A percentile compares a stretch with the other conserved stretches of the same genome.
These are phyloP conservation scores for Pachyramphus minor DNA, from an alignment of 2,113 vertebrate genomes.

Conservation along the genomic window DNA sequence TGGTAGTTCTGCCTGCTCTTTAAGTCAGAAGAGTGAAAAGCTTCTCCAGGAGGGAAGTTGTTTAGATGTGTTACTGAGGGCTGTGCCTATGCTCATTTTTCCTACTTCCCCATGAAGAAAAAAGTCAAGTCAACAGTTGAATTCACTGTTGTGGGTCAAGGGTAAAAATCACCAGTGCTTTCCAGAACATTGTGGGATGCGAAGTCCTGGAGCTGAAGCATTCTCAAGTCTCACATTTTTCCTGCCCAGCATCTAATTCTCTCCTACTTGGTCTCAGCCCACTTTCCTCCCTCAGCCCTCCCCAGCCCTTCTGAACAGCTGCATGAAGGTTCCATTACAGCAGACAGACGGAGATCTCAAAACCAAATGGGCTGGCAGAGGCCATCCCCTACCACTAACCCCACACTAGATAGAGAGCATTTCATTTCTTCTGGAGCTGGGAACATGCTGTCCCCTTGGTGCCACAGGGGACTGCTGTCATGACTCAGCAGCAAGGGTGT, in stretches of 20 bases:
- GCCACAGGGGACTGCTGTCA: not conserved
- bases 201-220: not conserved
- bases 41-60: not conserved
- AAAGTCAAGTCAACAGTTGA: not conserved
- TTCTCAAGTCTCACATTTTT: not conserved
- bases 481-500: not conserved
- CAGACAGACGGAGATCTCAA: not conserved
- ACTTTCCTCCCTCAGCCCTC: not conserved
- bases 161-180: not conserved
- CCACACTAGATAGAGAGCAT: not conserved
- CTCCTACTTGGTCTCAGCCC: not conserved
- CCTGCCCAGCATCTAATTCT: not conserved
- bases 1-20: not conserved
- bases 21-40: not conserved
- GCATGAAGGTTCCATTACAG: rapidly evolving
- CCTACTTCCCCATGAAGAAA: not conserved
- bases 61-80: not conserved
- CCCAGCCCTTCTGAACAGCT: not conserved
- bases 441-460: not conserved
- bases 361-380: not conserved
- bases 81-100: not conserved
- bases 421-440: not conserved
- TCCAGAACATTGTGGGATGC: not conserved
- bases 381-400: not conserved
- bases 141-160: not conserved